Conservation (phyloP, 92 coral and sea anemone species). For the Virgularia gustaviana region DNA sequence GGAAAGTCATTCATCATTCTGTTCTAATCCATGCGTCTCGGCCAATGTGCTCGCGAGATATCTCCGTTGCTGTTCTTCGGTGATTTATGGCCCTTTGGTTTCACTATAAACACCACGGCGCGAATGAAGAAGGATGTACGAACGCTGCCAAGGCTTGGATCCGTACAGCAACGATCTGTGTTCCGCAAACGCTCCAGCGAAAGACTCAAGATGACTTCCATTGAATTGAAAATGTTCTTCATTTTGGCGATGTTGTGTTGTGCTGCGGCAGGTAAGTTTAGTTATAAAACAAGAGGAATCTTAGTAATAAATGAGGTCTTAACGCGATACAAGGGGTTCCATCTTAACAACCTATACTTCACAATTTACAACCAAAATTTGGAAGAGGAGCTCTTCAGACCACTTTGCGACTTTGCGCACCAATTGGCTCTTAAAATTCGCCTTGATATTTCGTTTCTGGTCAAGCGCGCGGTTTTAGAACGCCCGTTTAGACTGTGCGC, state of each 20-base stretch:
- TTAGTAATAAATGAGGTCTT: no score
- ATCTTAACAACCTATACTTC: no score
- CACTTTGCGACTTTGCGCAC: no score
- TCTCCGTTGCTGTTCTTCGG: slow-evolving; percentile 37
- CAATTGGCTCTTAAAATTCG: no score
- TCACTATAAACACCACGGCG: slow-evolving; percentile 42
- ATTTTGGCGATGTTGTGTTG: slow-evolving; percentile 23
- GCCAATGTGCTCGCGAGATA: slow-evolving; percentile 38
- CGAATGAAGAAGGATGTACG: slow-evolving; percentile 30
- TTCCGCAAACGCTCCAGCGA: slow-evolving; percentile 5
- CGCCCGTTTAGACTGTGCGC: no score
- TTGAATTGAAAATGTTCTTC: slow-evolving; percentile 8
- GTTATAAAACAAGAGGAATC: no score
- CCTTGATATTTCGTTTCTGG: no score
- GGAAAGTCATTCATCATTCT: slow-evolving; percentile 43
- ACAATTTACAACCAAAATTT: background rate
- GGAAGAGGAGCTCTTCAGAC: no score
- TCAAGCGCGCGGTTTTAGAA: no score
- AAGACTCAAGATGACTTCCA: slow-evolving; percentile 23
- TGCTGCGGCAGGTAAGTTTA: slow-evolving; percentile 34
- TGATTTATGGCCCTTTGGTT: slow-evolving; percentile 48
- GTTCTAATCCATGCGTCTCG: slow-evolving; percentile 35
- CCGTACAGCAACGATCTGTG: slow-evolving; percentile 21
- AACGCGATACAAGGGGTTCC: no score
- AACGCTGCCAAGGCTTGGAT: slow-evolving; percentile 4